A percentile compares a stretch with the other conserved stretches of the same genome.
These are phyloP conservation scores for Homalodisca vitripennis DNA, from an alignment of 1,140 invertebrate genomes.

Conservation along the genomic window DNA sequence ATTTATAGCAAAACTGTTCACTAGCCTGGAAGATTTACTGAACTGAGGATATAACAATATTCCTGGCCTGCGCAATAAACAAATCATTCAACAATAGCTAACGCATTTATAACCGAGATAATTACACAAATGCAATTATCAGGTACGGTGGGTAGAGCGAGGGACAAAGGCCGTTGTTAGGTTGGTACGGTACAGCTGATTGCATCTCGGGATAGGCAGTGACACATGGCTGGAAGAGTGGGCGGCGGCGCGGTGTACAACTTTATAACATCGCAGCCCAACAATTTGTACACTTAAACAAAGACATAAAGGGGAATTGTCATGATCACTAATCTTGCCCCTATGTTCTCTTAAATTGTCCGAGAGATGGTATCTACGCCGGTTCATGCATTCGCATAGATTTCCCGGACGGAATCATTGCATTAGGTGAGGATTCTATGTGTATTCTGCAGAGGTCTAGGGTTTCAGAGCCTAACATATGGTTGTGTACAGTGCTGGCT, in stretches of 20 bases:
- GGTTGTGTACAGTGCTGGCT: too few species aligned
- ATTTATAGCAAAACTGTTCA: too few species aligned
- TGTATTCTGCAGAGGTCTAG: background rate
- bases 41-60: too few species aligned
- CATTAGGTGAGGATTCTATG: constrained; percentile 15
- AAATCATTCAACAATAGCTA: too few species aligned
- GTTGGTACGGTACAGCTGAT: constrained; percentile 10
- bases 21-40: too few species aligned
- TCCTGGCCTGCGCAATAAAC: too few species aligned
- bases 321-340: constrained; percentile 20
- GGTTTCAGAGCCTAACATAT: too few species aligned
- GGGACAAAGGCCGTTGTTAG: constrained; percentile 9
- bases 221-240: constrained; percentile 1
- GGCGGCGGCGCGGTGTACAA: constrained; percentile 12
- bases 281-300: constrained; percentile 19
- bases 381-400: constrained; percentile 11
- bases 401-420: background rate
- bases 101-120: too few species aligned
- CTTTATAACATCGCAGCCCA: constrained; percentile 19
- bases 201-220: background rate
- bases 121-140: too few species aligned
- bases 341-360: constrained; percentile 20
- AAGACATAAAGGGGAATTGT: constrained; percentile 23
- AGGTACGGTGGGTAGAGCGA: too few species aligned
- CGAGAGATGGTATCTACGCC: background rate